phyloP scores from a whole-genome alignment of 2,113 vertebrate genomes.

The Paramormyrops kingsleyae region DNA sequence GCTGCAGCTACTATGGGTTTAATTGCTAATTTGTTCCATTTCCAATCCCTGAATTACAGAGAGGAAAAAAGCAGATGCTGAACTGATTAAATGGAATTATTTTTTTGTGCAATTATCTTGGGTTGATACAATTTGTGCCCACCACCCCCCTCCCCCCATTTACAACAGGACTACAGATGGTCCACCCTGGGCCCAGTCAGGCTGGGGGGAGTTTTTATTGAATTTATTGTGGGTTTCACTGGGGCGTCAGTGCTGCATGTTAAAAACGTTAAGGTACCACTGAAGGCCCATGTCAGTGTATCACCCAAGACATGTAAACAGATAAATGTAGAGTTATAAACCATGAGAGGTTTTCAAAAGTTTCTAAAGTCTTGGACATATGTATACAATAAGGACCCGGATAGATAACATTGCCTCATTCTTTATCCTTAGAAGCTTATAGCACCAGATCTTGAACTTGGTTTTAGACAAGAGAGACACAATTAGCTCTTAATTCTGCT shows the following conservation, averaged over 20 bases:
- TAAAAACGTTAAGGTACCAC: background rate
- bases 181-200: background rate
- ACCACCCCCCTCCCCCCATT: background rate
- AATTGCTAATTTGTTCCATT: background rate
- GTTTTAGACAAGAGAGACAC: background rate
- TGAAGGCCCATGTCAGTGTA: background rate
- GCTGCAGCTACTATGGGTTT: background rate
- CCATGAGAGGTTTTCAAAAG: background rate
- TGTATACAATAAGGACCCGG: background rate
- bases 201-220: background rate
- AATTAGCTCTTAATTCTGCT: background rate
- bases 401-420: background rate
- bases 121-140: background rate
- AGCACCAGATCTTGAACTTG: background rate
- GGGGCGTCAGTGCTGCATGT: background rate
- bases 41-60: background rate
- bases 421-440: background rate
- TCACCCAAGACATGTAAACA: background rate
- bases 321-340: background rate
- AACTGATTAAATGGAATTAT: background rate
- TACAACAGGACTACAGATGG: background rate
- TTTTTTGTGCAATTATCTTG: background rate
- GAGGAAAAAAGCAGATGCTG: background rate
- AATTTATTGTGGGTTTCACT: background rate
- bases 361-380: background rate